phyloP scores from a whole-genome alignment of 2,113 vertebrate genomes.

The Talpa occidentalis region DNA sequence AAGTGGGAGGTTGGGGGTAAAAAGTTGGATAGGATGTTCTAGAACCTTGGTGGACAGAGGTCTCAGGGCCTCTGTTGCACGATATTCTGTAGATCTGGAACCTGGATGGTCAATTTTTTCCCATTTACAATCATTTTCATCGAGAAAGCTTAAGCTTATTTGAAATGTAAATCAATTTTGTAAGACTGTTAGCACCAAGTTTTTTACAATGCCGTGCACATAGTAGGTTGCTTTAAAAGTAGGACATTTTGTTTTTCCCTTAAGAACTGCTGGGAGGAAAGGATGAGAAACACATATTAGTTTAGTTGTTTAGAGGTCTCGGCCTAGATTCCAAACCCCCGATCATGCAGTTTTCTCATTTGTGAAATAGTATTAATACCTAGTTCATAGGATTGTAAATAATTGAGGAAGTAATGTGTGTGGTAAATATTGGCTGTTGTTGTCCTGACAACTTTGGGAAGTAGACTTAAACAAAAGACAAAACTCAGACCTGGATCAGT shows the following conservation, averaged over 20 bases:
- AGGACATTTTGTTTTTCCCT: not conserved
- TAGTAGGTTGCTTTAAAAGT: constrained; percentile 53
- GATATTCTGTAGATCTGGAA: not conserved
- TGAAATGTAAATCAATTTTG: constrained; percentile 32
- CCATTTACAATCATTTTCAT: not conserved
- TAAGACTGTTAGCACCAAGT: not conserved
- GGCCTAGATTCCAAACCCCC: not conserved
- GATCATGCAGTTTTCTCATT: not conserved
- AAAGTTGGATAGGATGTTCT: not conserved
- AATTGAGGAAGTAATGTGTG: not conserved
- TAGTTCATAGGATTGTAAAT: constrained; percentile 14
- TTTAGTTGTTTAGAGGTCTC: not conserved
- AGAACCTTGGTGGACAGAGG: not conserved
- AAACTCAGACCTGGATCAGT: not conserved
- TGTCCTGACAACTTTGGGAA: constrained; percentile 6
- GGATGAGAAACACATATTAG: not conserved
- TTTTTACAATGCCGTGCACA: not conserved
- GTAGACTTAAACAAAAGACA: constrained; percentile 20
- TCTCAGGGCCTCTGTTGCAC: not conserved
- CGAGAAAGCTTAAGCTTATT: not conserved
- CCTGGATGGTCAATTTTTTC: not conserved
- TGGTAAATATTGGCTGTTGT: constrained; percentile 3
- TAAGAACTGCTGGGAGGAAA: not conserved
- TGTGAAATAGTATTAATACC: not conserved
- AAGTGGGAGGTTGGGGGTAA: not conserved